Conservation (phyloP, 2,797 vertebrate species). For the Vireo griseus region DNA sequence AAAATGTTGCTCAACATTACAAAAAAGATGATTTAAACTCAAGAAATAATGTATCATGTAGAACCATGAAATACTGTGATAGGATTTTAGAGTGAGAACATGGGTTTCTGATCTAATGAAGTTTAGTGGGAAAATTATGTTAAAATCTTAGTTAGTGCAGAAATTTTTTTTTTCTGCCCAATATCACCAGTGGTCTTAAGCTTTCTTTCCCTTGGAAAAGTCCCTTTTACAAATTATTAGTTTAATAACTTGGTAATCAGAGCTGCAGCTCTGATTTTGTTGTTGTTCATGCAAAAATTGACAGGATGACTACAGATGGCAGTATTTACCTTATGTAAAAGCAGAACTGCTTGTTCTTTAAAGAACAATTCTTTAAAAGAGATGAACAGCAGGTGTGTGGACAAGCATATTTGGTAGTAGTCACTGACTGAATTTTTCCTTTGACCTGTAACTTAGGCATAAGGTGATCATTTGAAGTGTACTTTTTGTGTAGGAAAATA, state of each 20-base stretch:
- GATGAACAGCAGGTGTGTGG: neutral
- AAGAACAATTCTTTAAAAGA: neutral
- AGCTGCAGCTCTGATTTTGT: neutral
- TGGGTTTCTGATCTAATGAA: neutral
- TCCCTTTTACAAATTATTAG: neutral
- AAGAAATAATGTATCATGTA: neutral
- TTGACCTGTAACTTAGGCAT: neutral
- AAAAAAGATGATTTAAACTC: neutral
- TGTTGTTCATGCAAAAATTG: neutral
- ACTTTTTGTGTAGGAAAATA: neutral
- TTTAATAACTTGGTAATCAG: neutral
- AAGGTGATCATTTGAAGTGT: neutral
- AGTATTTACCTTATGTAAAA: neutral
- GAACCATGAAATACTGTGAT: neutral
- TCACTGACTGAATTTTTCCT: neutral
- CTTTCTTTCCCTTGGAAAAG: neutral
- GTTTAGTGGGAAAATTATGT: neutral
- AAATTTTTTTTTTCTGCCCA: neutral
- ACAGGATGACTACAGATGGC: slow-evolving; percentile 38
- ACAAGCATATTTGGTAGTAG: neutral
- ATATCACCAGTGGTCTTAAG: neutral
- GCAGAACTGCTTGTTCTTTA: neutral
- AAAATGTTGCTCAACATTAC: neutral
- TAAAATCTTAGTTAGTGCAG: neutral
- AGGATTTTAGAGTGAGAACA: neutral